phyloP scores from a whole-genome alignment of 2,113 vertebrate species.

The Spermophilus dauricus region DNA sequence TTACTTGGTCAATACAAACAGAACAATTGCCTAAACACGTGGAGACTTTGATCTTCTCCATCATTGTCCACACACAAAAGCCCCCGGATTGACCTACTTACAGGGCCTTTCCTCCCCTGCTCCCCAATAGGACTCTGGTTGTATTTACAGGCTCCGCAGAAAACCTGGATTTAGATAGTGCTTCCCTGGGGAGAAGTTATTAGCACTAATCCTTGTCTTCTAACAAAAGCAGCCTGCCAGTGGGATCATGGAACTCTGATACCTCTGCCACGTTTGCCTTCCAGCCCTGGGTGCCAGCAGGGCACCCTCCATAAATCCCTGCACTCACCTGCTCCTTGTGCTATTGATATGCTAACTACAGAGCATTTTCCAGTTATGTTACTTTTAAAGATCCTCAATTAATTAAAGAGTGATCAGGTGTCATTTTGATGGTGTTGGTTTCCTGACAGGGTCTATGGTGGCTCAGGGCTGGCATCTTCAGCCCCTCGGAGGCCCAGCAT shows the following conservation, averaged over 20 bases:
- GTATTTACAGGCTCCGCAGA: slow-evolving; percentile 82
- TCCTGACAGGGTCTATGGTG: neutral
- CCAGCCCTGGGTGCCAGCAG: slow-evolving; percentile 71
- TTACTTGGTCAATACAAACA: slow-evolving; percentile 55
- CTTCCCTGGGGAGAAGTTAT: slow-evolving; percentile 88
- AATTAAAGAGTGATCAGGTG: slow-evolving; percentile 82
- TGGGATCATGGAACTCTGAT: slow-evolving; percentile 82
- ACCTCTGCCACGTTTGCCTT: slow-evolving; percentile 78
- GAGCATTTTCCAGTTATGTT: slow-evolving; percentile 81
- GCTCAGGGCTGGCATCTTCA: neutral
- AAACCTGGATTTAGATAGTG: slow-evolving; percentile 83
- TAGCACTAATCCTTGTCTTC: slow-evolving; percentile 88
- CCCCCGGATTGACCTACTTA: slow-evolving; percentile 86
- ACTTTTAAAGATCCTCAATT: slow-evolving; percentile 84
- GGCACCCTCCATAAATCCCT: slow-evolving; percentile 77
- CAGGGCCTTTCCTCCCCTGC: slow-evolving; percentile 71
- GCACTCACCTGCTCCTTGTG: slow-evolving; percentile 77
- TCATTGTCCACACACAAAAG: slow-evolving; percentile 82
- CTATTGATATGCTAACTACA: slow-evolving; percentile 84
- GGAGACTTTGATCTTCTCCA: slow-evolving; percentile 4
- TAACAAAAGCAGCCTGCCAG: slow-evolving; percentile 83
- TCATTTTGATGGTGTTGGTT: slow-evolving; percentile 24
- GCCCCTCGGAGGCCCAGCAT: neutral
- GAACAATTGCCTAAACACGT: neutral
- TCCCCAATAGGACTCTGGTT: slow-evolving; percentile 72